These are phyloP conservation scores for Microctenopoma stevenorrisi DNA, from an alignment of 2,797 vertebrate species.

Conservation along the genomic window DNA sequence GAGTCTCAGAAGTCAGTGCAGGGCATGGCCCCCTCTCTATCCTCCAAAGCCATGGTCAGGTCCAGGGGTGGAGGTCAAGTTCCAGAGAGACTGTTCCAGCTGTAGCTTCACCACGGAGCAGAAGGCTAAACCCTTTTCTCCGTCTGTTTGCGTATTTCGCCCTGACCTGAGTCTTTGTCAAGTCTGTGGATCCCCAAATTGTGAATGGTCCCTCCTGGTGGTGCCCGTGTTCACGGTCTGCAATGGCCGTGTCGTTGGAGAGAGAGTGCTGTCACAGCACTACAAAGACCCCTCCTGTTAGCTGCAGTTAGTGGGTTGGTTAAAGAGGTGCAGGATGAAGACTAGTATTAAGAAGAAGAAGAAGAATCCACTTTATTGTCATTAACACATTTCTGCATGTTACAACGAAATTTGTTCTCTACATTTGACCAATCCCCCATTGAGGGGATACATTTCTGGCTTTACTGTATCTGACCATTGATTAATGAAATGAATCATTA, in stretches of 20 bases:
- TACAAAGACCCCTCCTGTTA: slow-evolving; percentile 78
- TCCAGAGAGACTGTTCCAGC: slow-evolving; percentile 77
- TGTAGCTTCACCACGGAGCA: slow-evolving; percentile 74
- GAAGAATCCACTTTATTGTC: too few species aligned
- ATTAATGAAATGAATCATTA: slow-evolving; percentile 19
- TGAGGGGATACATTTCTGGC: background rate
- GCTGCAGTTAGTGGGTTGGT: slow-evolving; percentile 42
- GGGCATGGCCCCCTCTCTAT: slow-evolving; percentile 45
- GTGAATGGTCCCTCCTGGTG: slow-evolving; percentile 60
- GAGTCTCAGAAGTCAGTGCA: slow-evolving; percentile 47
- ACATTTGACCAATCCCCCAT: too few species aligned
- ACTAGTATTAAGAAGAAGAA: slow-evolving; percentile 27
- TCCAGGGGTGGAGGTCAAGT: slow-evolving; percentile 82
- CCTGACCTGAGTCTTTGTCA: slow-evolving; percentile 76
- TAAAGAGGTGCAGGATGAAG: slow-evolving; percentile 49
- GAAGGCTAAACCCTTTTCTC: slow-evolving; percentile 61
- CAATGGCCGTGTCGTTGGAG: slow-evolving; percentile 57
- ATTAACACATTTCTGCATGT: too few species aligned
- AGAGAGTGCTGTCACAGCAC: slow-evolving; percentile 31
- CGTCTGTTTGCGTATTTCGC: slow-evolving; percentile 74
- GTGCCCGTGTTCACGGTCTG: slow-evolving; percentile 67
- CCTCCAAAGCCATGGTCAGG: slow-evolving; percentile 58
- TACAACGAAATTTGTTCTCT: too few species aligned
- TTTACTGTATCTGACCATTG: slow-evolving; percentile 17
- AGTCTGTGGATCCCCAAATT: slow-evolving; percentile 55